Evolutionary conservation across 2,888 invertebrate species (phyloP).

Genomic region (Nemotelus nigrinus): DNA sequence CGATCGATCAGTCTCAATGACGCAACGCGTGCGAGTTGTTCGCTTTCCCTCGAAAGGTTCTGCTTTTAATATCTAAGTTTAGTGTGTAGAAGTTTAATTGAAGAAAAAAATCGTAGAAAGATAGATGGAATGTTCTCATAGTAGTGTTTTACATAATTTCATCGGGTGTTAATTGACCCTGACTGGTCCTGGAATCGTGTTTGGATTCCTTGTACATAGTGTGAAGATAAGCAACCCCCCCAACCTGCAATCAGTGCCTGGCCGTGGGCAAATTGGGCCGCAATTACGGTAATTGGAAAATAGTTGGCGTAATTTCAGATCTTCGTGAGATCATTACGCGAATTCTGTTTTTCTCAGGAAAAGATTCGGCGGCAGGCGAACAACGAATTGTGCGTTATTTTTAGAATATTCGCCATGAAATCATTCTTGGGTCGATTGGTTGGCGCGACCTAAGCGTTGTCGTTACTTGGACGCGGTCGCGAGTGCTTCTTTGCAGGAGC

Average conservation of each 20-base stretch:
- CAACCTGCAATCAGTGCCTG: too few relatives aligned
- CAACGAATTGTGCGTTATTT: slow-evolving; percentile 27
- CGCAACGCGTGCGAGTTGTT: slow-evolving; percentile 60
- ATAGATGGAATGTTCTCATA: slow-evolving; percentile 10
- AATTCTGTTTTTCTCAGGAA: slow-evolving; percentile 15
- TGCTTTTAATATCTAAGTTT: slow-evolving; percentile 11
- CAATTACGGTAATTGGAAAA: too few relatives aligned
- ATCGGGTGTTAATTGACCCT: too few relatives aligned
- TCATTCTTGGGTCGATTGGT: slow-evolving; percentile 32
- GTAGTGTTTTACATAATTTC: too few relatives aligned
- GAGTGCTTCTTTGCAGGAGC: background rate
- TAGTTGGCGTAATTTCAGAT: too few relatives aligned
- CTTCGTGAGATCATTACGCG: slow-evolving; percentile 9
- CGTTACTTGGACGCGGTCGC: slow-evolving; percentile 21
- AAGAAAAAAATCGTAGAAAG: slow-evolving; percentile 17
- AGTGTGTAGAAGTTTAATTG: slow-evolving; percentile 2
- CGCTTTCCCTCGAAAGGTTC: slow-evolving; percentile 47
- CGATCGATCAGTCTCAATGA: slow-evolving; percentile 55
- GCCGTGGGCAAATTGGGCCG: too few relatives aligned
- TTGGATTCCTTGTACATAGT: too few relatives aligned
- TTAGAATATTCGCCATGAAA: slow-evolving; percentile 40
- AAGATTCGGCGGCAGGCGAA: slow-evolving; percentile 7
- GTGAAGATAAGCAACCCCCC: too few relatives aligned
- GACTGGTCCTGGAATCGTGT: too few relatives aligned
- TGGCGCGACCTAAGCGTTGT: slow-evolving; percentile 26